phyloP scores from a whole-genome alignment of 2,888 invertebrate genomes.

The Drosophila siamana region DNA sequence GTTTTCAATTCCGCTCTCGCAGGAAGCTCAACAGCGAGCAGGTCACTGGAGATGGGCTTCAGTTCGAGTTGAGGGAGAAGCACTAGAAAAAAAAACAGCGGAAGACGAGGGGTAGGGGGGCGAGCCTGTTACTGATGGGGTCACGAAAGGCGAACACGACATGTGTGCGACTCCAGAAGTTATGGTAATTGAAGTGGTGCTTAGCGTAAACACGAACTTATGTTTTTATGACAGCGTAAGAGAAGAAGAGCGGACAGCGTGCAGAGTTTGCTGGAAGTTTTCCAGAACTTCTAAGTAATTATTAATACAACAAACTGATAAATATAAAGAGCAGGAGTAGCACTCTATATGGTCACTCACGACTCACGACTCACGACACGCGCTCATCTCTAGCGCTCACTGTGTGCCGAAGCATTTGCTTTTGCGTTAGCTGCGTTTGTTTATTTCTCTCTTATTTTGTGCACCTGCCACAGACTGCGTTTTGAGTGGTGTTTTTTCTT shows the following conservation, averaged over 20 bases:
- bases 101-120: background rate
- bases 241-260: too few relatives aligned
- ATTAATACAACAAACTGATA: too few relatives aligned
- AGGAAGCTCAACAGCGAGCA: background rate
- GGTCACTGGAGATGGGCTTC: too few relatives aligned
- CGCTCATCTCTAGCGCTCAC: background rate
- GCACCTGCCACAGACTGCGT: constrained; percentile 4
- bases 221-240: too few relatives aligned
- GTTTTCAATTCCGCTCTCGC: constrained; percentile 12
- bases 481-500: constrained; percentile 11
- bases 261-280: too few relatives aligned
- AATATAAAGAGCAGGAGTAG: too few relatives aligned
- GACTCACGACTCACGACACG: constrained; percentile 2
- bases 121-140: background rate
- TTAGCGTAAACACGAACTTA: background rate
- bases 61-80: background rate
- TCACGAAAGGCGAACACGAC: constrained; percentile 2
- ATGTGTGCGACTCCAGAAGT: background rate
- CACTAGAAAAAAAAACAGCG: background rate
- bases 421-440: constrained; percentile 35
- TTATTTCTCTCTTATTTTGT: constrained; percentile 25
- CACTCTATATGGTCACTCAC: background rate
- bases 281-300: too few relatives aligned
- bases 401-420: constrained; percentile 7
- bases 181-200: background rate